Percentiles rank a stretch among this genome's conserved stretches.
Evolutionary conservation across 2,113 vertebrate species (phyloP).

Genomic region (Amblyopsis rosae): DNA sequence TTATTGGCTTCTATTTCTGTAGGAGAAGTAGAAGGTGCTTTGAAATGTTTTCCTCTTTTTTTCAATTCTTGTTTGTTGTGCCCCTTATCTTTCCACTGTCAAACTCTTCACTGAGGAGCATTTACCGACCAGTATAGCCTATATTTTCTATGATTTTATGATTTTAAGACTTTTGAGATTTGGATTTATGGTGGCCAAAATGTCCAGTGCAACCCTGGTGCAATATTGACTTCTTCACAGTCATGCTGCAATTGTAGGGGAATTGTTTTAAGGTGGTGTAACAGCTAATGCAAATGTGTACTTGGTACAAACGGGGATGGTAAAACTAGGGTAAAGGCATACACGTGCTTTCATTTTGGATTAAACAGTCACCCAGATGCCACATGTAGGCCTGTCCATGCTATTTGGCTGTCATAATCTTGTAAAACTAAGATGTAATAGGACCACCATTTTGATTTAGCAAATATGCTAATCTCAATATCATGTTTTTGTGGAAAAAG

Average conservation of each 20-base stretch:
- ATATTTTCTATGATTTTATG: not conserved
- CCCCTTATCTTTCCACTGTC: not conserved
- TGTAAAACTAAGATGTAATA: no score
- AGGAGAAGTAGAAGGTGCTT: conserved; percentile 2
- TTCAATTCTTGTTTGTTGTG: not conserved
- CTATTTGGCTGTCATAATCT: no score
- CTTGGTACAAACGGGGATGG: conserved; percentile 20
- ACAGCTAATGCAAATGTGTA: conserved; percentile 19
- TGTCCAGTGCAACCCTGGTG: not conserved
- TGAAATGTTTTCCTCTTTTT: conserved; percentile 15
- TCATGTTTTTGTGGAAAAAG: no score
- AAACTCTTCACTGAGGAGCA: not conserved
- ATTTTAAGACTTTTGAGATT: not conserved
- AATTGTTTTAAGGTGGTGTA: conserved; percentile 19
- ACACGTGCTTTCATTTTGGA: no score
- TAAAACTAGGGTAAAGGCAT: no score
- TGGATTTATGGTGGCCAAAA: not conserved
- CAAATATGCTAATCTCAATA: no score
- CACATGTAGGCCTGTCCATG: no score
- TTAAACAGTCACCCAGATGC: no score
- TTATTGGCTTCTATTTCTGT: conserved; percentile 44
- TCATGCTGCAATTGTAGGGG: conserved; percentile 9
- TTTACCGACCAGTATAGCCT: not conserved
- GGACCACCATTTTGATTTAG: no score
- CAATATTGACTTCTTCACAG: not conserved